Conservation (phyloP, 1,140 invertebrate species). For the Macrobrachium nipponense region DNA sequence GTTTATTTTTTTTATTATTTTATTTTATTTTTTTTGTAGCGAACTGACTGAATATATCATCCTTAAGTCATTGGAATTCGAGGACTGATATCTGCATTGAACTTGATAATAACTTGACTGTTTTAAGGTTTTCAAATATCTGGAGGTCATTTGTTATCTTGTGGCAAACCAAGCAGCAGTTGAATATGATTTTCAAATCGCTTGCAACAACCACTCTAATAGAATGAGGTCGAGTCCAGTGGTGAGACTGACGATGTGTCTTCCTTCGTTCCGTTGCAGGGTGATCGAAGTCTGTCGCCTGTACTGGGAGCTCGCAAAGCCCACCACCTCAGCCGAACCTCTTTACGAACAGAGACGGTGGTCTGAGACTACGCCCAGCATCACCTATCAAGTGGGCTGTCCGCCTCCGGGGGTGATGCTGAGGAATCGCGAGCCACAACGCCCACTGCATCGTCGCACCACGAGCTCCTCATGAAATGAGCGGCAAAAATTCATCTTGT, state of each 20-base stretch:
- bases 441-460: slow-evolving; percentile 50
- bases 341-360: slow-evolving; percentile 61
- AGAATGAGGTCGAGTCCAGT: too few species aligned
- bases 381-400: slow-evolving; percentile 41
- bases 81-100: too few species aligned
- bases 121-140: too few species aligned
- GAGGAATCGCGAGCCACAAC: slow-evolving; percentile 53
- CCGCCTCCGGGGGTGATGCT: slow-evolving; percentile 51
- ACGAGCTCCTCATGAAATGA: slow-evolving; percentile 54
- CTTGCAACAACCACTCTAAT: too few species aligned
- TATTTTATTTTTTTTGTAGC: too few species aligned
- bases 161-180: too few species aligned
- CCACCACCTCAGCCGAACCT: slow-evolving; percentile 63
- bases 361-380: slow-evolving; percentile 65
- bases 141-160: too few species aligned
- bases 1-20: too few species aligned
- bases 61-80: too few species aligned
- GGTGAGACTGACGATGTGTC: background rate
- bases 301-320: slow-evolving; percentile 63
- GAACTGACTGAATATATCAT: too few species aligned
- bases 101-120: too few species aligned
- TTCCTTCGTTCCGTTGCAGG: slow-evolving; percentile 28
- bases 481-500: background rate
- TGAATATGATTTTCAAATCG: too few species aligned
- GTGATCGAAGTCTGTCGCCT: slow-evolving; percentile 62